Base-by-base conservation (phyloP, 2,888 invertebrate genomes). In the Hanleya hanleyi region DNA sequence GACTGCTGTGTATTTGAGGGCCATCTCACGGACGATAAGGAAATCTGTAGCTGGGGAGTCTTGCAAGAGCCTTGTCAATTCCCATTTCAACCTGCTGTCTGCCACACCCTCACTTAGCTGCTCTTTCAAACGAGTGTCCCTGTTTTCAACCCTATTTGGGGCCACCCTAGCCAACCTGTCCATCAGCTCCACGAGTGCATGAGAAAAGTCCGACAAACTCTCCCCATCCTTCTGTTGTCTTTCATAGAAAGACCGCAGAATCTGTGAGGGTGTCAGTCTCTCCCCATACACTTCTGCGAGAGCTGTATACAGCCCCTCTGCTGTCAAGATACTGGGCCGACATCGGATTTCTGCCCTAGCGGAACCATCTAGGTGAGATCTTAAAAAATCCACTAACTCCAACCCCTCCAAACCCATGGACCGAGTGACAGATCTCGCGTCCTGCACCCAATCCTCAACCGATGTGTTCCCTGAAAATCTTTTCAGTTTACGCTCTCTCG, bases 31-130 rank as follows among this genome's bases (percentile, higher is more conserved):
- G n/a, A 41, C 15, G 9, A 18, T 9, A 12, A 51, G 15, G 70
- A 88, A 75, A 91, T 91, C 91, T 91, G 91, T 79, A 91, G 91
- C 9, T 86, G 85, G 57, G 92, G 92, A 67, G 84, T 91, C 67
- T 91, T 91, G 70, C 91, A 91, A 70, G 91, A 91, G 35, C 91
- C 91, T 3, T 80, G 76, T 4, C 77, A 82, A 26, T 83, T 90
- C 41, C 91, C 90, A 9, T 87, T 87, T 36, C 90, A 91, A 73
- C 88, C 87, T 49, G 12, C 9, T 9, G 57, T 57, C 26, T 15
- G 9, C 9, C n/a, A 57, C 26, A 22, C 22, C 26, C 26, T 12
- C 57, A 18, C 12, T 18, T 12, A 57, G 22, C 15, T 57, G 57
- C 9, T 57, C 57, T 12, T 22, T 12, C 47, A 41, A 41, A 12